These are phyloP conservation scores for Ibidorhyncha struthersii DNA, from an alignment of 2,113 vertebrate species.

Conservation along the genomic window DNA sequence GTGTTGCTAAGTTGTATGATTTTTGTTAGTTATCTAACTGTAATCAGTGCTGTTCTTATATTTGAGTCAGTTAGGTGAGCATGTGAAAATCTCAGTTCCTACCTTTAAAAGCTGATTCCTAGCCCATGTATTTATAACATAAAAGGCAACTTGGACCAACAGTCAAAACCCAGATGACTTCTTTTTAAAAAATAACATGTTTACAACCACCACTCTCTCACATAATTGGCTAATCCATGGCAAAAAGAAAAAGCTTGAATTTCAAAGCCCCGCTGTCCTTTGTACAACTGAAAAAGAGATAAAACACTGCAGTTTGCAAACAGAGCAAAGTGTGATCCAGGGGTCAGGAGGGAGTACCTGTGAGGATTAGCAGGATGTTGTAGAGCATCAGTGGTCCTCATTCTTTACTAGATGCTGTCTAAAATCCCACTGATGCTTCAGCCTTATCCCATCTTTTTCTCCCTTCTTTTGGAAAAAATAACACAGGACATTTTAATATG, in stretches of 20 bases:
- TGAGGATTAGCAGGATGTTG: background rate
- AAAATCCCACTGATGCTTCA: accelerated
- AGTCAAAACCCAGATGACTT: background rate
- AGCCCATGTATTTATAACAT: background rate
- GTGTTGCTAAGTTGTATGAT: background rate
- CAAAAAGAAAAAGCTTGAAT: constrained; percentile 17
- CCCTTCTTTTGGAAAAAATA: background rate
- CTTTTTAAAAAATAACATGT: background rate
- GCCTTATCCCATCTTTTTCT: background rate
- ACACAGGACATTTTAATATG: background rate
- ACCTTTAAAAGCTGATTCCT: accelerated
- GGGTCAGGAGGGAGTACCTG: background rate
- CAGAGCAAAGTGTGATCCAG: background rate
- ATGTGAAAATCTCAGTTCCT: background rate
- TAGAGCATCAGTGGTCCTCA: background rate
- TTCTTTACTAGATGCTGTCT: background rate
- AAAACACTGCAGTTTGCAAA: background rate
- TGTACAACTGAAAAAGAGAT: constrained; percentile 21
- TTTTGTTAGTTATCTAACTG: background rate
- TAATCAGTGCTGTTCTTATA: background rate
- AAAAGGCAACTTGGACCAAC: background rate
- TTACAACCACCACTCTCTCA: background rate
- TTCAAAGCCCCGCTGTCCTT: background rate
- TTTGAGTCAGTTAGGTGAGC: background rate
- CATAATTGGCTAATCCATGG: background rate